A percentile compares a stretch with the other conserved stretches of the same genome.
Evolutionary conservation across 2,113 vertebrate genomes (phyloP).

Genomic region (Erythrocercus mccallii): DNA sequence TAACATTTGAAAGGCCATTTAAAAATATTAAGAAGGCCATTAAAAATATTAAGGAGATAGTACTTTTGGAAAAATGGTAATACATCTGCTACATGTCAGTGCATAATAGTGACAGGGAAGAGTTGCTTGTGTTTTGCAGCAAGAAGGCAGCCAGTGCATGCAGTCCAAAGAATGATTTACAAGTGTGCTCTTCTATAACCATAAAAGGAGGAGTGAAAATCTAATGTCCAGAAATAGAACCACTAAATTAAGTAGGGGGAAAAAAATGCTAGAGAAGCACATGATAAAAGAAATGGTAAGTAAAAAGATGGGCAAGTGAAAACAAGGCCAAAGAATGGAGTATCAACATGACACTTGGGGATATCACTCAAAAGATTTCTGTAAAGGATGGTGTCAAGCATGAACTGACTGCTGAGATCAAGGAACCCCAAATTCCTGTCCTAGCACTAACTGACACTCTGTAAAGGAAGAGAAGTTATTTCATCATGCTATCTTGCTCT

Average conservation of each 20-base stretch:
- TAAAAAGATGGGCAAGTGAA: background rate
- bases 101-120: background rate
- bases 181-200: background rate
- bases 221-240: slow-evolving; percentile 44
- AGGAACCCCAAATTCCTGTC: background rate
- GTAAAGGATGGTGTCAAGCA: background rate
- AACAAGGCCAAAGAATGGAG: background rate
- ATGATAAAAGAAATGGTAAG: background rate
- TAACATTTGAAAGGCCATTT: background rate
- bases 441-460: background rate
- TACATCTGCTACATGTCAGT: slow-evolving; percentile 10
- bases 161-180: slow-evolving; percentile 5
- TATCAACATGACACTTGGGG: background rate
- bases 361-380: background rate
- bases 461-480: background rate
- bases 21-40: background rate
- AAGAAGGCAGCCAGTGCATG: background rate
- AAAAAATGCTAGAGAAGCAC: background rate
- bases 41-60: background rate
- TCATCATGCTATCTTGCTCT: background rate
- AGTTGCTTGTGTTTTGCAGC: slow-evolving; percentile 10
- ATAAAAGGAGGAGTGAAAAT: slow-evolving; percentile 60
- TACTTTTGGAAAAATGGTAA: slow-evolving; percentile 7
- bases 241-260: background rate
- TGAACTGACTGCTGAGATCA: background rate